phyloP scores from a whole-genome alignment of 2,888 invertebrate species.

The Bibio marci region DNA sequence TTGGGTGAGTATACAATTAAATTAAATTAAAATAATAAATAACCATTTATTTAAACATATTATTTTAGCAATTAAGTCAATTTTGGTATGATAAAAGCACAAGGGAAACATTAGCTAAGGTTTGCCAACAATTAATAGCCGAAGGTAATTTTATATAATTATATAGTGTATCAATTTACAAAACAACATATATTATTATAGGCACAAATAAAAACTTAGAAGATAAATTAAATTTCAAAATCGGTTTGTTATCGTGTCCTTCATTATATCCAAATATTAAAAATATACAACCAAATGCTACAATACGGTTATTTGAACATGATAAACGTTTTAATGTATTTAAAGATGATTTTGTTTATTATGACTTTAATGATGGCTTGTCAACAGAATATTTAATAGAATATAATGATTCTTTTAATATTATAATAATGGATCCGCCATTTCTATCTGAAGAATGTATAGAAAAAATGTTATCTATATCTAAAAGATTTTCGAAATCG shows the following conservation, averaged over 20 bases:
- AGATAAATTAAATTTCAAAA: conserved; percentile 31
- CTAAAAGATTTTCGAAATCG: conserved; percentile 48
- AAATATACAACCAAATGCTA: conserved; percentile 17
- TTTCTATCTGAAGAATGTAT: conserved; percentile 88
- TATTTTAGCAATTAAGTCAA: conserved; percentile 77
- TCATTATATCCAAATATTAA: conserved; percentile 58
- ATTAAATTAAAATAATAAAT: not conserved
- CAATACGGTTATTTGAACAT: conserved; percentile 51
- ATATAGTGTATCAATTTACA: no score
- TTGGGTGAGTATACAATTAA: conserved; percentile 42
- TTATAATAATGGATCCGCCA: conserved; percentile 88
- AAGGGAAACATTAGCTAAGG: conserved; percentile 48
- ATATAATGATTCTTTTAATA: conserved; percentile 40
- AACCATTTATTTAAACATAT: not conserved
- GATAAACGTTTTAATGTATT: conserved; percentile 67
- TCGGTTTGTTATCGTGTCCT: conserved; percentile 79
- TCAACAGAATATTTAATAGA: conserved; percentile 36
- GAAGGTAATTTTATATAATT: no score
- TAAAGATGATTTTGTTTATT: conserved; percentile 63
- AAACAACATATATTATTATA: no score
- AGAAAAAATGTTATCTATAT: conserved; percentile 60
- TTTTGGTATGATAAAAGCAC: conserved; percentile 91
- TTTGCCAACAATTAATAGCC: conserved; percentile 38
- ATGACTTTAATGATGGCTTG: conserved; percentile 73
- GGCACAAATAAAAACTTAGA: no score